phyloP scores from a whole-genome alignment of 2,797 vertebrate species.

The Harpagifer antarcticus region DNA sequence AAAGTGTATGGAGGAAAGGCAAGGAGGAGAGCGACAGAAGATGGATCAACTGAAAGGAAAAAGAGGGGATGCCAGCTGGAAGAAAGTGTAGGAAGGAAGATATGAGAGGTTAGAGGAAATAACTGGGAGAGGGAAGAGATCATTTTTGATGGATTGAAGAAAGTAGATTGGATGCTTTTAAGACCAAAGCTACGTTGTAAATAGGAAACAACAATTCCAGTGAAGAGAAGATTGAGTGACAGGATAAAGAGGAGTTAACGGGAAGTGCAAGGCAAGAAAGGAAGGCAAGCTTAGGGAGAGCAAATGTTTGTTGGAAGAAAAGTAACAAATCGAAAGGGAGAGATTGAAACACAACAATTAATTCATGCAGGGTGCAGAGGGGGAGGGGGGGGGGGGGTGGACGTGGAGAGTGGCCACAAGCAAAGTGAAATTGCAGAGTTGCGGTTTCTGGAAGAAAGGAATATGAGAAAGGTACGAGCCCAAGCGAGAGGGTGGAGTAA shows the following conservation, averaged over 20 bases:
- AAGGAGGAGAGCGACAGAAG: background rate
- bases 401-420: conserved; percentile 21
- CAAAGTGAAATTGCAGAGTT: conserved; percentile 57
- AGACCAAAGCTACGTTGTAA: background rate
- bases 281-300: background rate
- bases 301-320: conserved; percentile 1
- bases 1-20: background rate
- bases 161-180: background rate
- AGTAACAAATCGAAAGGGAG: conserved; percentile 28
- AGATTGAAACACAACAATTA: conserved; percentile 46
- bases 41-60: background rate
- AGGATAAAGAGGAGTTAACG: background rate
- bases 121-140: background rate
- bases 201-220: background rate
- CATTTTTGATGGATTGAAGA: background rate
- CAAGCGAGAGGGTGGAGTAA: conserved; percentile 26
- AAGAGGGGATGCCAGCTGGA: background rate
- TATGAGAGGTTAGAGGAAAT: background rate
- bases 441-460: conserved; percentile 29
- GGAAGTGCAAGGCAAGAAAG: background rate
- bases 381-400: background rate
- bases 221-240: conserved; percentile 4
- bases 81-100: background rate
- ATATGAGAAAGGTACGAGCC: conserved; percentile 21
- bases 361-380: conserved; percentile 26